Conservation (phyloP, 2,113 vertebrate genomes). For the Pyxicephalus adspersus region DNA sequence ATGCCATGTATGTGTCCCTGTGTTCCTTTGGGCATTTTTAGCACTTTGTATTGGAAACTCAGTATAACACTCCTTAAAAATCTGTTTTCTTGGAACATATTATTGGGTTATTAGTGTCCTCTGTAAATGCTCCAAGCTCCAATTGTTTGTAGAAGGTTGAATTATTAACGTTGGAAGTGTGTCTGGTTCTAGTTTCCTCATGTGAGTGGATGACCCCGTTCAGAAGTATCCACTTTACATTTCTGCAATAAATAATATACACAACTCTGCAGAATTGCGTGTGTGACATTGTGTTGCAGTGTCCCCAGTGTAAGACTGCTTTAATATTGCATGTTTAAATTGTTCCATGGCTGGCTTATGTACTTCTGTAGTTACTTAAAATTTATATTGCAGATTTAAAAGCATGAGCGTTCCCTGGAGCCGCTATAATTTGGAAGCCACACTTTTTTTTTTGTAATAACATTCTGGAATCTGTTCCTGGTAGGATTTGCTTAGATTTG, state of each 20-base stretch:
- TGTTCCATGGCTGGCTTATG: background rate
- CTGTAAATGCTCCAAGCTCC: background rate
- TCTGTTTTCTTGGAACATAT: background rate
- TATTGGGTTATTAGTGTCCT: background rate
- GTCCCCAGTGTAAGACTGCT: conserved; percentile 25
- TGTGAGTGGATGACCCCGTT: conserved; percentile 28
- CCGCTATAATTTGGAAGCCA: background rate
- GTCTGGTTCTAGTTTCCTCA: background rate
- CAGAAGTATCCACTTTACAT: conserved; percentile 35
- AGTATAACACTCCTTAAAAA: background rate
- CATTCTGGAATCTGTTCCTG: background rate
- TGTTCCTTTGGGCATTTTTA: too few relatives aligned
- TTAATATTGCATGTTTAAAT: conserved; percentile 40
- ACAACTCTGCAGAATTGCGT: background rate
- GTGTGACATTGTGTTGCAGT: background rate
- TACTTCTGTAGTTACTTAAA: conserved; percentile 15
- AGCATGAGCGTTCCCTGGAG: background rate
- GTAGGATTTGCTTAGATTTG: too few relatives aligned
- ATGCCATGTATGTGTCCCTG: too few relatives aligned
- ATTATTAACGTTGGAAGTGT: conserved; percentile 21
- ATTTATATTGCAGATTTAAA: conserved; percentile 31
- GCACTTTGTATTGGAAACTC: background rate
- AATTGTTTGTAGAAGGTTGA: background rate
- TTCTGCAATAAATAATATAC: conserved; percentile 42
- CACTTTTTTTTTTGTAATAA: background rate